phyloP scores from a whole-genome alignment of 2,797 vertebrate genomes.

The Carduelis carduelis region DNA sequence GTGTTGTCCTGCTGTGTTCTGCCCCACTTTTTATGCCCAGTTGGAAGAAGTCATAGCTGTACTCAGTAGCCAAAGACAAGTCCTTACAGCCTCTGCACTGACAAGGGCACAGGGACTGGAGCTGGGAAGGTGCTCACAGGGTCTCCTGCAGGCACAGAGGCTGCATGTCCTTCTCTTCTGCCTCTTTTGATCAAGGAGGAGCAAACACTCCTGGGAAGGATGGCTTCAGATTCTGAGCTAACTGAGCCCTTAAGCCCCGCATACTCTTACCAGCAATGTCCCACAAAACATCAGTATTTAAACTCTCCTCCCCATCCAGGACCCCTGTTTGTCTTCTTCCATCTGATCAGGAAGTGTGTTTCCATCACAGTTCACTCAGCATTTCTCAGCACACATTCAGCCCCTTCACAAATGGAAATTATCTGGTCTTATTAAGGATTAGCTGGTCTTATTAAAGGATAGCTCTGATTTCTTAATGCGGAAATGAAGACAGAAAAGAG shows the following conservation, averaged over 20 bases:
- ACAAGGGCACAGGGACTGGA: background rate
- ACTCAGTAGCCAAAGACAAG: background rate
- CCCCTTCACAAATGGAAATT: background rate
- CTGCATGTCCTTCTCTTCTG: background rate
- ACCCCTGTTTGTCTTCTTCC: background rate
- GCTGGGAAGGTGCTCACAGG: background rate
- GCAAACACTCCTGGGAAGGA: background rate
- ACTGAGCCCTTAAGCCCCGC: background rate
- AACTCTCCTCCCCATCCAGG: background rate
- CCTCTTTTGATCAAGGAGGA: background rate
- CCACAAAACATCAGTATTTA: background rate
- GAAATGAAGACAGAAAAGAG: background rate
- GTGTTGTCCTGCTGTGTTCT: conserved; percentile 5
- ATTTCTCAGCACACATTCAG: background rate
- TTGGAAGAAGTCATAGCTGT: background rate
- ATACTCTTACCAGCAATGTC: background rate
- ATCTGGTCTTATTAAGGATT: background rate
- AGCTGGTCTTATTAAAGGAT: background rate
- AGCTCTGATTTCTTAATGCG: background rate
- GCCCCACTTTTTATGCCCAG: background rate
- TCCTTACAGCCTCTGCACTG: background rate
- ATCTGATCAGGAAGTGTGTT: background rate
- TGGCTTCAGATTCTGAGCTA: background rate
- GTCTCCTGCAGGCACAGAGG: background rate
- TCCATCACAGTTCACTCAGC: background rate